Conservation (phyloP, 2,113 vertebrate species). For the Bothrops jararaca region DNA sequence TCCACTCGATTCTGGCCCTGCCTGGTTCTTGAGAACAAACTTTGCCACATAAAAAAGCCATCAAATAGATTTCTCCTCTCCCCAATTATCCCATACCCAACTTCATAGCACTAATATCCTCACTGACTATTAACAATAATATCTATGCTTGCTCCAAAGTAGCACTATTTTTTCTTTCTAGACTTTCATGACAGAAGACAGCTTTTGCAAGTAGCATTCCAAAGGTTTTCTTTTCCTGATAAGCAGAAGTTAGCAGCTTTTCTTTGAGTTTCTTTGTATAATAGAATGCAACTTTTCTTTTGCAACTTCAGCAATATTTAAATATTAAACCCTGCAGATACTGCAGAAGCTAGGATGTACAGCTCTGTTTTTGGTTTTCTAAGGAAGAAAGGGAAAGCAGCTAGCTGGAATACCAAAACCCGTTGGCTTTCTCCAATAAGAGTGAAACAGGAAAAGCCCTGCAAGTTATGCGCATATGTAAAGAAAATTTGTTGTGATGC, state of each 20-base stretch:
- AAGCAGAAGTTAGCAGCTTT: neutral
- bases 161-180: neutral
- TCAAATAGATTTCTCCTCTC: neutral
- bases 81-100: neutral
- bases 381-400: neutral
- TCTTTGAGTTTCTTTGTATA: neutral
- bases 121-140: neutral
- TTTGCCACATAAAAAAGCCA: neutral
- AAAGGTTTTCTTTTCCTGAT: neutral
- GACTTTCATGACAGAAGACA: neutral
- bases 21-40: neutral
- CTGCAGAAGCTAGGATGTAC: neutral
- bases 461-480: neutral
- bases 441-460: neutral
- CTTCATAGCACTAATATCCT: neutral
- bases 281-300: neutral
- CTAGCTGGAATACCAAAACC: neutral
- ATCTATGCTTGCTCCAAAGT: neutral
- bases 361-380: neutral
- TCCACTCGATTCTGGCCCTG: neutral
- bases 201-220: neutral
- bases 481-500: neutral
- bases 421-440: neutral
- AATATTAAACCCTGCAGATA: neutral
- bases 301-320: neutral